Evolutionary conservation across 1,140 invertebrate genomes (phyloP).

Genomic region (Drosophila oshimai): DNA sequence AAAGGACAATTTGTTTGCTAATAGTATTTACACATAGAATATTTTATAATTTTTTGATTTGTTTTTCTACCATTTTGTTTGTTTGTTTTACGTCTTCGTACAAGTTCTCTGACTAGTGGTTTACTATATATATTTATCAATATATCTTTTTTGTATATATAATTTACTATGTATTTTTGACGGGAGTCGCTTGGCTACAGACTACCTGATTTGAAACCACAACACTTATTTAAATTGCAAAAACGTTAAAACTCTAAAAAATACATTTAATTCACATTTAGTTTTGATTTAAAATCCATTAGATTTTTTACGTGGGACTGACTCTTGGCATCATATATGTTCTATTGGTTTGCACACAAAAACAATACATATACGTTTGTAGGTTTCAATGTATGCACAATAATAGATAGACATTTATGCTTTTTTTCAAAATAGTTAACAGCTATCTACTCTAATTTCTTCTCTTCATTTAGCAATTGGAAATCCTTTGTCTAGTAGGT

Average conservation of each 20-base stretch:
- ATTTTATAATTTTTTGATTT: slow-evolving; percentile 26
- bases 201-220: slow-evolving; percentile 74
- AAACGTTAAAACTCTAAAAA: slow-evolving; percentile 68
- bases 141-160: slow-evolving; percentile 30
- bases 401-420: slow-evolving; percentile 45
- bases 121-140: slow-evolving; percentile 35
- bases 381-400: neutral
- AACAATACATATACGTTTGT: slow-evolving; percentile 3
- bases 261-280: slow-evolving; percentile 71
- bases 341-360: neutral
- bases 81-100: slow-evolving; percentile 15
- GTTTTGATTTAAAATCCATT: slow-evolving; percentile 48
- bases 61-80: slow-evolving; percentile 11
- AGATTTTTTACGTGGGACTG: slow-evolving; percentile 59
- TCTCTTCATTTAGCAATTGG: neutral
- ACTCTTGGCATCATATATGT: slow-evolving; percentile 53
- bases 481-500: neutral
- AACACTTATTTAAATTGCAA: slow-evolving; percentile 62
- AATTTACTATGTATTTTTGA: slow-evolving; percentile 21
- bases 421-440: slow-evolving; percentile 42
- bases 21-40: slow-evolving; percentile 50
- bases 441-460: slow-evolving; percentile 1
- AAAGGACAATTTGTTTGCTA: slow-evolving; percentile 40
- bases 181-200: slow-evolving; percentile 36
- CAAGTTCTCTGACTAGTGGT: slow-evolving; percentile 61